These are phyloP conservation scores for Drepana arcuata DNA, from an alignment of 1,140 invertebrate species.

Conservation along the genomic window DNA sequence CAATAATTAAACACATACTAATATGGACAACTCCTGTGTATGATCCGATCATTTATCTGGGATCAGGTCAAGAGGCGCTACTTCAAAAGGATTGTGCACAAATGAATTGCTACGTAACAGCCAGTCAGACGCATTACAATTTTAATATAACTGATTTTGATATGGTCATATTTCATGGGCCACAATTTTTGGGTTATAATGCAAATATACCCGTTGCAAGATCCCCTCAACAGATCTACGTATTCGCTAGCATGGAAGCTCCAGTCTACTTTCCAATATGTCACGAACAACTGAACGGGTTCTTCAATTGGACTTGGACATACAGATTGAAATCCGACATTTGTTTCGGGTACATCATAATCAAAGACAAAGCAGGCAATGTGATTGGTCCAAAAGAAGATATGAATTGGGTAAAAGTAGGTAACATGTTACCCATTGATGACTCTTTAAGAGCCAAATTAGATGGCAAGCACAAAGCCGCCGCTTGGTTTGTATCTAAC, in stretches of 20 bases:
- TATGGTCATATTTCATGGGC: not conserved
- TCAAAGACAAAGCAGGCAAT: not conserved
- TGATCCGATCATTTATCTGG: constrained; percentile 12
- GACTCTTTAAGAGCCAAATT: not conserved
- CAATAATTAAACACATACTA: too few species aligned
- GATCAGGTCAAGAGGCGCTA: constrained; percentile 8
- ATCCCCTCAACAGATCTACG: not conserved
- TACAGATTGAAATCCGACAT: not conserved
- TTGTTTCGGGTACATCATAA: not conserved
- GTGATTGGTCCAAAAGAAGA: not conserved
- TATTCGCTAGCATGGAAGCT: not conserved
- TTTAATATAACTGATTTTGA: not conserved
- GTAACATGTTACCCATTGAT: not conserved
- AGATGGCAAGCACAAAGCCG: not conserved
- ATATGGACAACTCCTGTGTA: constrained; percentile 8
- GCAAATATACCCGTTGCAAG: not conserved
- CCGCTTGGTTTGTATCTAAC: not conserved
- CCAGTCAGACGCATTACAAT: not conserved
- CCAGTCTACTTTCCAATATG: not conserved
- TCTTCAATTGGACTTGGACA: not conserved
- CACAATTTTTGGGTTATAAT: not conserved
- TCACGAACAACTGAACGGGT: not conserved
- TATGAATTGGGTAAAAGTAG: not conserved
- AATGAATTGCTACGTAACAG: not conserved
- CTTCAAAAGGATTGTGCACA: constrained; percentile 7